Base-by-base conservation (phyloP, 2,888 invertebrate species). In the Synergus itoensis region DNA sequence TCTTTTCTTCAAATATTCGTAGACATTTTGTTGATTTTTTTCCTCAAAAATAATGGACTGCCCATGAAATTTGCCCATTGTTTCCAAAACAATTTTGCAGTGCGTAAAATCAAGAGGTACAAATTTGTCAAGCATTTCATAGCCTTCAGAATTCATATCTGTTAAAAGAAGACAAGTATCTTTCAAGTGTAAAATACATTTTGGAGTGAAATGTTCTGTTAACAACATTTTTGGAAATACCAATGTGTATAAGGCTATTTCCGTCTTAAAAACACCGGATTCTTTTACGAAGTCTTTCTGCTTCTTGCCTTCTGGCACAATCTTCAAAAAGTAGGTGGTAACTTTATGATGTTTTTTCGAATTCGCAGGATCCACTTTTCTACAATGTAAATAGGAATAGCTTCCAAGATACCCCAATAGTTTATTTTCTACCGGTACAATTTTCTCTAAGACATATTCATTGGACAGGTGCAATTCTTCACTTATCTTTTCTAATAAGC, bases 51-150 rank as follows among this genome's bases (percentile, higher is more conserved):
- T 86, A 81, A 96, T 88, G 0, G 95, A 95, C 41, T 95, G 89
- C 0, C 95, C 94, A 85, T 96, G 96, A 81, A 95, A 94, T 82
- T 94, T 94, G 0, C 95, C 95, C 53, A 96, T 90, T 82, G 95
- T 93, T 84, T 93, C 94, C 83, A 96, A 88, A 1, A 95, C 94
- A 2, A 94, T 93, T 81, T 93, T 9, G 45, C 18, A 69, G 78
- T 77, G 75, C 69, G 76, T 57, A 62, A 75, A 28, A 64, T 41
- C 36, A 77, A 81, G 77, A 43, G 63, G 65, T 65, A 57, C 53
- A 45, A 78, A 79, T 80, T 80, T 79, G 40, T 45, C 12, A 21
- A 12, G 41, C 76, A 83, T 81, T 79, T 79, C 12, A 21, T 80
- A 83, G 64, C 76, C 95, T n/a, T 93, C 91, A 62, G 90, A 92